These are phyloP conservation scores for Dolichoris vasculosae DNA, from an alignment of 1,140 invertebrate genomes.

Conservation along the genomic window DNA sequence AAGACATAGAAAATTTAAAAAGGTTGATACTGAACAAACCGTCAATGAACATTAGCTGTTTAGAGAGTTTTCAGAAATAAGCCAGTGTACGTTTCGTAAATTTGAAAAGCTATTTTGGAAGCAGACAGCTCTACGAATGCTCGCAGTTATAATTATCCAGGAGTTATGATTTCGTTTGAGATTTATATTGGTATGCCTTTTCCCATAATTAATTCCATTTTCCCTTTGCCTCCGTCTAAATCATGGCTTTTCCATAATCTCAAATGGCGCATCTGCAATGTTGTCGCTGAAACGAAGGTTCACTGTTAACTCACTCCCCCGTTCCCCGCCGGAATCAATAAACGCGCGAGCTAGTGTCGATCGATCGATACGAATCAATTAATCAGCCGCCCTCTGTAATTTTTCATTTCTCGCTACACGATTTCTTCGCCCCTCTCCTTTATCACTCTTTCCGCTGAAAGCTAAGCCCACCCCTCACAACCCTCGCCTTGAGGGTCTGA, in stretches of 20 bases:
- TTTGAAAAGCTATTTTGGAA: no score
- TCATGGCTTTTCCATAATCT: not conserved
- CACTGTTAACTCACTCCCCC: no score
- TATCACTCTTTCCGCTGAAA: not conserved
- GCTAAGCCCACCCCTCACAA: no score
- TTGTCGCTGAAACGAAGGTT: not conserved
- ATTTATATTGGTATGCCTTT: not conserved
- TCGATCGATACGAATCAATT: conserved; percentile 26
- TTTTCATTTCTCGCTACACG: not conserved
- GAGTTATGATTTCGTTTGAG: not conserved
- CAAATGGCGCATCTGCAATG: not conserved
- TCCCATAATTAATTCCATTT: not conserved
- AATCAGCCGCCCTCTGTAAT: not conserved
- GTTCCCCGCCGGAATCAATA: not conserved
- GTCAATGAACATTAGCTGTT: no score
- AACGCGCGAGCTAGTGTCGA: not conserved
- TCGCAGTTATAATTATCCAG: no score
- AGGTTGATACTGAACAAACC: no score
- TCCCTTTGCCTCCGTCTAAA: not conserved
- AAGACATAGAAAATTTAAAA: no score
- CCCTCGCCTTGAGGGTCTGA: not conserved
- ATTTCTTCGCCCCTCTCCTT: not conserved
- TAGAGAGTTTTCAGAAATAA: no score
- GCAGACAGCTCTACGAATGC: no score
- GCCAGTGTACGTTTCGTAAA: no score